phyloP scores from a whole-genome alignment of 1,140 invertebrate species.

The Luehdorfia chinensis region DNA sequence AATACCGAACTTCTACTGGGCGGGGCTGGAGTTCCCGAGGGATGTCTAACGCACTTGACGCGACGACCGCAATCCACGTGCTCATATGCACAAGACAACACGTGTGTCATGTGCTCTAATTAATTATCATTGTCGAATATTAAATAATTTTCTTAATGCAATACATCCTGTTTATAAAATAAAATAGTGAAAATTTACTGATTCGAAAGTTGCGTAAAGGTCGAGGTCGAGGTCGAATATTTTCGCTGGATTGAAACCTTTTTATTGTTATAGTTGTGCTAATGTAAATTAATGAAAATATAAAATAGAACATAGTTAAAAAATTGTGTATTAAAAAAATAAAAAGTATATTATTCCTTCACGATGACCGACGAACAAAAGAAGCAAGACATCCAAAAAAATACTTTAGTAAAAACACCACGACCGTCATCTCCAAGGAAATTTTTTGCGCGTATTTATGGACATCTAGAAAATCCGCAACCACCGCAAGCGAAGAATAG shows the following conservation, averaged over 20 bases:
- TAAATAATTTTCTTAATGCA: no score
- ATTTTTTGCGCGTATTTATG: conserved; percentile 83
- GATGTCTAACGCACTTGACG: conserved; percentile 45
- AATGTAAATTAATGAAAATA: no score
- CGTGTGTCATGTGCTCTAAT: conserved; percentile 26
- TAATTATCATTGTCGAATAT: no score
- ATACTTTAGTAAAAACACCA: conserved; percentile 43
- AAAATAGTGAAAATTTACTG: no score
- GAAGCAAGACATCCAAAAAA: conserved; percentile 20
- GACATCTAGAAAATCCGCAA: conserved; percentile 76
- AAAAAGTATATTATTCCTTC: neutral
- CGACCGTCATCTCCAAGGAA: conserved; percentile 81
- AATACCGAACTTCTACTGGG: conserved; percentile 34
- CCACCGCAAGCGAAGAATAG: conserved; percentile 17
- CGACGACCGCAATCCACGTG: conserved; percentile 53
- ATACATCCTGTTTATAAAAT: neutral
- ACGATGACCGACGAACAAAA: conserved; percentile 34
- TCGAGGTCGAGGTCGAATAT: no score
- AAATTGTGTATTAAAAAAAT: no score
- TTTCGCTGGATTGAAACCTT: no score
- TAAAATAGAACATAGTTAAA: no score
- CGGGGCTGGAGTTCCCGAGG: conserved; percentile 36
- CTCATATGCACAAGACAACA: conserved; percentile 29
- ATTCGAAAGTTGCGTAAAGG: no score
- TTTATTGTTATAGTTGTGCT: no score